Conservation (phyloP, 2,113 vertebrate genomes). For the Leptobrachium leishanense region DNA sequence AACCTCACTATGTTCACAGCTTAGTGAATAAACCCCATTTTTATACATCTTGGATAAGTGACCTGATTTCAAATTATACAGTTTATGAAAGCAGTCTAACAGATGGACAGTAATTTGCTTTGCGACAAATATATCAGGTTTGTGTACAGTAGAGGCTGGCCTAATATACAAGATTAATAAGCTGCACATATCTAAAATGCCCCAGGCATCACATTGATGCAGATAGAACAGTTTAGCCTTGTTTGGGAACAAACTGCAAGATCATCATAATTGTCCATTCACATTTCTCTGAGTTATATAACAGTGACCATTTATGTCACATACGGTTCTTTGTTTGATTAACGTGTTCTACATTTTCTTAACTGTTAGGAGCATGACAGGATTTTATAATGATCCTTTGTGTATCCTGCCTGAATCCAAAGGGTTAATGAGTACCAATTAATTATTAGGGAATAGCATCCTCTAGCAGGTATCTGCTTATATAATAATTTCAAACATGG, state of each 20-base stretch:
- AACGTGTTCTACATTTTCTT: neutral
- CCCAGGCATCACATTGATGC: slow-evolving; percentile 22
- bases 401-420: too few species aligned
- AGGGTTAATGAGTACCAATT: too few species aligned
- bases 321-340: slow-evolving; percentile 5
- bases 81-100: neutral
- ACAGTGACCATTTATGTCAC: slow-evolving; percentile 20
- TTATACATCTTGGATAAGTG: neutral
- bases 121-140: neutral
- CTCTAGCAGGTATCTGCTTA: too few species aligned
- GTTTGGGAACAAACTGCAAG: slow-evolving; percentile 19
- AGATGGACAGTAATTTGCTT: neutral
- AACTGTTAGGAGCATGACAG: neutral
- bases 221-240: slow-evolving; percentile 29
- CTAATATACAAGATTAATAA: slow-evolving; percentile 19
- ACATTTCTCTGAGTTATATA: slow-evolving; percentile 27
- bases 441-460: too few species aligned
- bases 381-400: too few species aligned
- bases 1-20: too few species aligned
- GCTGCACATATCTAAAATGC: slow-evolving; percentile 19
- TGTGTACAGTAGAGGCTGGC: neutral
- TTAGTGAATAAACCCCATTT: too few species aligned
- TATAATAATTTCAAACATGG: too few species aligned
- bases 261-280: slow-evolving; percentile 44
- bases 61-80: neutral